Evolutionary conservation across 2,797 vertebrate species (phyloP).

Genomic region (Lagodon rhomboides): DNA sequence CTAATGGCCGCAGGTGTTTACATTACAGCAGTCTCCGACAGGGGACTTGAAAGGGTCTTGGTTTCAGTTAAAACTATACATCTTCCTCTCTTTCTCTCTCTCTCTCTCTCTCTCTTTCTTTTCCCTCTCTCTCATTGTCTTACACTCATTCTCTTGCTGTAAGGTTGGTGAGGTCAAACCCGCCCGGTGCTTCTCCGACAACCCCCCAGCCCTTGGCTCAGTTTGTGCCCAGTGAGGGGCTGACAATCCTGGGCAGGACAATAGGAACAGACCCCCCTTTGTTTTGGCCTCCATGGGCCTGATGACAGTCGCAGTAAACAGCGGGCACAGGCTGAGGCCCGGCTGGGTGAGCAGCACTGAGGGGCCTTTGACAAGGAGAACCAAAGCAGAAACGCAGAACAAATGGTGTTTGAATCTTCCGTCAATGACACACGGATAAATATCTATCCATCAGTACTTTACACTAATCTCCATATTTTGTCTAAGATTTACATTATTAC

Average conservation of each 20-base stretch:
- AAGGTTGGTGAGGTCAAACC: slow-evolving; percentile 69
- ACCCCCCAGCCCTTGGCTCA: slow-evolving; percentile 63
- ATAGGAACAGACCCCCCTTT: slow-evolving; percentile 96
- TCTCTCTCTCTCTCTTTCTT: slow-evolving; percentile 46
- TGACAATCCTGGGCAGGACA: slow-evolving; percentile 89
- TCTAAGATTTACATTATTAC: neutral
- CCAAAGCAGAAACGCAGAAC: slow-evolving; percentile 72
- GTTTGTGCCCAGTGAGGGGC: slow-evolving; percentile 81
- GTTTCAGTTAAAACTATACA: slow-evolving; percentile 74
- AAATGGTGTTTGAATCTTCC: slow-evolving; percentile 61
- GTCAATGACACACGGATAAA: slow-evolving; percentile 3
- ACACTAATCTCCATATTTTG: slow-evolving; percentile 20
- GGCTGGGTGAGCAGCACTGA: slow-evolving; percentile 90
- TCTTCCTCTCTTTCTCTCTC: slow-evolving; percentile 59
- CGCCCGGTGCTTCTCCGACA: slow-evolving; percentile 53
- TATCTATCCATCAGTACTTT: slow-evolving; percentile 4
- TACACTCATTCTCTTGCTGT: slow-evolving; percentile 42
- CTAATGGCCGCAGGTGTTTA: slow-evolving; percentile 87
- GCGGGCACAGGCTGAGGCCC: slow-evolving; percentile 88
- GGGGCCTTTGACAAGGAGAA: slow-evolving; percentile 90
- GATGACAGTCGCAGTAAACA: slow-evolving; percentile 94
- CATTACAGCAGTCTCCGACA: slow-evolving; percentile 79
- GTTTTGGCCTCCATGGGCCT: slow-evolving; percentile 92
- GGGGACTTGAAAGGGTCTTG: slow-evolving; percentile 79
- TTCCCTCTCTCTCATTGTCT: slow-evolving; percentile 39